Evolutionary conservation across 2,888 invertebrate genomes (phyloP).

Genomic region (Stegophylla sp.): DNA sequence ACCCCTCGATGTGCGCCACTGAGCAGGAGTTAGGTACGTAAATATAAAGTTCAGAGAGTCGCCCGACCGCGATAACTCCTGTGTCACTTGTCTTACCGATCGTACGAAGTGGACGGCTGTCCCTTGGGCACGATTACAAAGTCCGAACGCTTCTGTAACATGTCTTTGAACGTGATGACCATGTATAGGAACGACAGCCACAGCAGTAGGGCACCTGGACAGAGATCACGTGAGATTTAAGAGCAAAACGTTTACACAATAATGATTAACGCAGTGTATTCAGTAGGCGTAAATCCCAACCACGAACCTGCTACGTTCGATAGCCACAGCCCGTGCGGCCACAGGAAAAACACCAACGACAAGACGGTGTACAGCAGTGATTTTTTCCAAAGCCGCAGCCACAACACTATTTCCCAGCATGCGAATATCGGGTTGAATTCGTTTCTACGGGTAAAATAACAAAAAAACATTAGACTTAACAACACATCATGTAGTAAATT

Average conservation of each 20-base stretch:
- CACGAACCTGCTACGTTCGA: constrained; percentile 66
- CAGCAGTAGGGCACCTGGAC: constrained; percentile 61
- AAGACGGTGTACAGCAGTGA: constrained; percentile 65
- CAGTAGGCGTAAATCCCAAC: not conserved
- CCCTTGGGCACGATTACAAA: constrained; percentile 61
- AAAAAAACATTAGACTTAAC: too few relatives aligned
- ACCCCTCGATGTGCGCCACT: too few relatives aligned
- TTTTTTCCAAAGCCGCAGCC: constrained; percentile 66
- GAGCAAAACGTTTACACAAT: not conserved
- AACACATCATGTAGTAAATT: too few relatives aligned
- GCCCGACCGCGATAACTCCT: too few relatives aligned
- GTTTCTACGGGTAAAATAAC: constrained; percentile 64
- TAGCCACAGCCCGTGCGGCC: constrained; percentile 66
- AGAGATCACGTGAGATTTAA: too few relatives aligned
- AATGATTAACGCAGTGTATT: too few relatives aligned
- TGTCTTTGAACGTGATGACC: constrained; percentile 61
- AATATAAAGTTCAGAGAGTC: too few relatives aligned
- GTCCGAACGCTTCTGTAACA: constrained; percentile 60
- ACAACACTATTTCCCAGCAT: constrained; percentile 66
- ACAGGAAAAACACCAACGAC: constrained; percentile 65
- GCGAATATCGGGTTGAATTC: constrained; percentile 65
- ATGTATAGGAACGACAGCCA: constrained; percentile 61
- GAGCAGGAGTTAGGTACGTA: too few relatives aligned
- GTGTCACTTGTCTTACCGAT: constrained; percentile 59
- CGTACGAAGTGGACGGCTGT: constrained; percentile 59